Conservation (phyloP, 2,113 vertebrate species). For the Canis aureus region DNA sequence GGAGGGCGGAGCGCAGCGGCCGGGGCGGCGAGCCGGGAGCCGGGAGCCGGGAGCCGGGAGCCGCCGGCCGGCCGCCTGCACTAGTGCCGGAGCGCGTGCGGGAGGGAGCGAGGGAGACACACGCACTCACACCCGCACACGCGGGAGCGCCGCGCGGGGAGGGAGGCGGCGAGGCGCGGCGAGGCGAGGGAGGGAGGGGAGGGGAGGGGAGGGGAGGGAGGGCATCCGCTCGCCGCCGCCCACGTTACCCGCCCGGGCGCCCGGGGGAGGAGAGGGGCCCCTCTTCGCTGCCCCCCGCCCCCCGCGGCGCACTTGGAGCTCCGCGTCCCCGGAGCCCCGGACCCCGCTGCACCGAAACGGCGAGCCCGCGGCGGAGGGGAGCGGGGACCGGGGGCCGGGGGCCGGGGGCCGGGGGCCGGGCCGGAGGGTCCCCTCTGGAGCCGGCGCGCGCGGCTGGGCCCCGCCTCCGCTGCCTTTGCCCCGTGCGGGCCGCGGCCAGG, state of each 20-base stretch:
- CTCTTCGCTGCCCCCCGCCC: slow-evolving; percentile 75
- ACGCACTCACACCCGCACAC: slow-evolving; percentile 75
- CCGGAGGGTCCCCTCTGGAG: background rate
- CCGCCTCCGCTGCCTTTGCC: background rate
- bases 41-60: slow-evolving; percentile 55
- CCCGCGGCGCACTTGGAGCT: slow-evolving; percentile 77
- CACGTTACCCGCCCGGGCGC: slow-evolving; percentile 67
- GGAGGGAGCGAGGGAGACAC: slow-evolving; percentile 76
- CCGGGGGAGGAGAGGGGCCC: slow-evolving; percentile 30
- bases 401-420: too few relatives aligned
- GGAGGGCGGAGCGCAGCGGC: slow-evolving; percentile 81
- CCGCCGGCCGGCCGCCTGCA: slow-evolving; percentile 72
- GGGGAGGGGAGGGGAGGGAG: slow-evolving; percentile 30
- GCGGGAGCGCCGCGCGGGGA: slow-evolving; percentile 65
- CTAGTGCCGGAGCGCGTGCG: slow-evolving; percentile 76
- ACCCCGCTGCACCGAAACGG: slow-evolving; percentile 71
- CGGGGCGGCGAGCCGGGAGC: slow-evolving; percentile 76
- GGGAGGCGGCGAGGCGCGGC: slow-evolving; percentile 2
- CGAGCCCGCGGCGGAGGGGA: background rate
- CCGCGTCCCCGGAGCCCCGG: slow-evolving; percentile 87
- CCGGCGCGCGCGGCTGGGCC: fast-evolving
- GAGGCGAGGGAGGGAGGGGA: background rate
- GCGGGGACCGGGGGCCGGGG: background rate
- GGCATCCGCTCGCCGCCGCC: slow-evolving; percentile 67
- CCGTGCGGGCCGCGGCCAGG: background rate